Evolutionary conservation across 2,113 vertebrate species (phyloP).

Genomic region (Dipodomys stephensi): DNA sequence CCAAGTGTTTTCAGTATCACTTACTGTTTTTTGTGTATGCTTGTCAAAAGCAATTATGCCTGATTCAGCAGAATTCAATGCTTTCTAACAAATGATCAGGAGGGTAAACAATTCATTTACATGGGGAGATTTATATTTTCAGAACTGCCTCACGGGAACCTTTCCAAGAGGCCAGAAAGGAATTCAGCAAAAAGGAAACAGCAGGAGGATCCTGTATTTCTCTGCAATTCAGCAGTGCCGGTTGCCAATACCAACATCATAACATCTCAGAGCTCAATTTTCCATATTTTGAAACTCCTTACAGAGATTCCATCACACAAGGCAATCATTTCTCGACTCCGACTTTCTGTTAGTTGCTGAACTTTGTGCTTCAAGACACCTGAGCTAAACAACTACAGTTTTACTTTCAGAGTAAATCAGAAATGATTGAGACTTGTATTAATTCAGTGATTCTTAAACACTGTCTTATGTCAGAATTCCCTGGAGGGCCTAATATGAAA

Average conservation of each 20-base stretch:
- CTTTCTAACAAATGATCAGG: conserved; percentile 73
- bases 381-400: conserved; percentile 75
- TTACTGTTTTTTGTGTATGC: conserved; percentile 64
- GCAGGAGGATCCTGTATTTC: conserved; percentile 87
- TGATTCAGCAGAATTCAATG: conserved; percentile 78
- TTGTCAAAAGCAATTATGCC: conserved; percentile 75
- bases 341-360: conserved; percentile 67
- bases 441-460: not conserved
- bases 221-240: conserved; percentile 85
- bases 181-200: conserved; percentile 85
- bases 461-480: not conserved
- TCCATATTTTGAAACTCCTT: conserved; percentile 79
- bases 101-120: conserved; percentile 75
- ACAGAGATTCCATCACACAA: conserved; percentile 80
- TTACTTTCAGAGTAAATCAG: conserved; percentile 58
- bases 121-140: conserved; percentile 78
- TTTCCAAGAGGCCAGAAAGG: conserved; percentile 82
- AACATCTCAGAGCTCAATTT: conserved; percentile 85
- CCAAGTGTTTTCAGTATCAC: conserved; percentile 18
- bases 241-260: conserved; percentile 87
- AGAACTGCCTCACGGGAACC: conserved; percentile 79
- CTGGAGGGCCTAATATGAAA: not conserved
- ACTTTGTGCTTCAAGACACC: conserved; percentile 79
- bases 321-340: conserved; percentile 76
- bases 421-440: not conserved